Evolutionary conservation across 30 jellyfish, hydroid and myxozoan species (phyloP), one percentile per base, ranked within the genome.

Genomic region (Sanderia malayensis): DNA sequence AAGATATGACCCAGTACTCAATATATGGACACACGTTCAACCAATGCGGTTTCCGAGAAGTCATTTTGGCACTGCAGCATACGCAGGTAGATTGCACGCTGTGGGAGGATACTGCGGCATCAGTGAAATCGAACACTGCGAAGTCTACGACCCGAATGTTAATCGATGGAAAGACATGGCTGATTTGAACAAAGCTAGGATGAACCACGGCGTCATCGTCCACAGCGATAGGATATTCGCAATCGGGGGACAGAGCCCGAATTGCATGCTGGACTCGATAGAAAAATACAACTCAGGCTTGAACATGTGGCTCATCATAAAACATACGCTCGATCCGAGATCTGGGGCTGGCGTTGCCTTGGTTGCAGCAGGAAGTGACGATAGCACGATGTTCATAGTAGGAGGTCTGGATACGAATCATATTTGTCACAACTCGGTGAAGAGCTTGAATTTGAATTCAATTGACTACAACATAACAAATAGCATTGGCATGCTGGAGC

Each of bases 71-170:
- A 75, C 68, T 18, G 95, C 95, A 0, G 88, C 62, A 11, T 84
- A 81, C 18, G 88, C 62, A 1, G 95, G 95, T 1, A 81, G 75
- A 78, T 57, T 89, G 19, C 67, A 74, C 62, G 97, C 86, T 17
- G 61, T 80, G 26, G 97, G 97, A 13, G 97, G 97, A 37, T 81
- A 81, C 79, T 89, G 95, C 53, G 97, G 97, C 10, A 89, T 89
- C 33, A 82, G 92, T 26, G 97, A 81, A 61, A 80, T 89, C 58
- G 97, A 89, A 59, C 97, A 89, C 67, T 89, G 97, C 63, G 97
- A 89, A 60, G 86, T 66, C 26, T 89, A 74, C 70, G 93, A 82
- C 23, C 97, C 97, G 1, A 27, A 46, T 4, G 49, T 33, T 24
- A 76, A 80, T 44, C 23, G 82, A 70, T 89, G 97, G 97, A 70